These are phyloP conservation scores for Lepidurus arcticus DNA, from an alignment of 1,140 invertebrate species.

Conservation along the genomic window DNA sequence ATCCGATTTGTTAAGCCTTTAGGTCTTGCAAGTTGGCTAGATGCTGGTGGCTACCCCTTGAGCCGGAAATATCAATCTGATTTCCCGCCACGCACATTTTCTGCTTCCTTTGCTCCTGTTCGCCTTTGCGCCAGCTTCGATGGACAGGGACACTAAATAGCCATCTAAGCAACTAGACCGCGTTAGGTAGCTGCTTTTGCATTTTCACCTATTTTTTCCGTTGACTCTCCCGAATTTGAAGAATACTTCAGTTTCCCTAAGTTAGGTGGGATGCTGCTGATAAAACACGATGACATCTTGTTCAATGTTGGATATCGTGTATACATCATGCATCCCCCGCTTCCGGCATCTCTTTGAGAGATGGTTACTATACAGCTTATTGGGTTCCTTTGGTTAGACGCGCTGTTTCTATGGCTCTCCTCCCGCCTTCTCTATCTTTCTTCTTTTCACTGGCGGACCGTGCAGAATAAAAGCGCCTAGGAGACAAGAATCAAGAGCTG, in stretches of 20 bases:
- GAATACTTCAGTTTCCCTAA: background rate
- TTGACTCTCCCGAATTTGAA: background rate
- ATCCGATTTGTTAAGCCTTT: conserved; percentile 22
- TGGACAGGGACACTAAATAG: conserved; percentile 10
- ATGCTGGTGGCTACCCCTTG: conserved; percentile 16
- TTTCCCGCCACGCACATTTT: conserved; percentile 7
- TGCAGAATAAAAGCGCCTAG: background rate
- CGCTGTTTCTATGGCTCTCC: background rate
- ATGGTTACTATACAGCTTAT: background rate
- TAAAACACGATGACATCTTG: conserved; percentile 4
- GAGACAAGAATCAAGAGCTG: conserved; percentile 9
- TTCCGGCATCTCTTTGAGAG: background rate
- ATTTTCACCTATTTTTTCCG: background rate
- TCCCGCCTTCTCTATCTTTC: background rate
- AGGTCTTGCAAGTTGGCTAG: background rate
- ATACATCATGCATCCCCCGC: background rate
- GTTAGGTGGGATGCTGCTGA: conserved; percentile 5
- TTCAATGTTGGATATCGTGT: background rate
- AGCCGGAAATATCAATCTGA: conserved; percentile 17
- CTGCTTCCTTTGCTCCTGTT: background rate
- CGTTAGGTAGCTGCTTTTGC: background rate
- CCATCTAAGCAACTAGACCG: conserved; percentile 17
- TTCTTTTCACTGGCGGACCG: background rate
- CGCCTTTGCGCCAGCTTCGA: background rate
- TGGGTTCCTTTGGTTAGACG: background rate